phyloP scores from a whole-genome alignment of 2,888 invertebrate genomes.

The Caenorhabditis plicata region DNA sequence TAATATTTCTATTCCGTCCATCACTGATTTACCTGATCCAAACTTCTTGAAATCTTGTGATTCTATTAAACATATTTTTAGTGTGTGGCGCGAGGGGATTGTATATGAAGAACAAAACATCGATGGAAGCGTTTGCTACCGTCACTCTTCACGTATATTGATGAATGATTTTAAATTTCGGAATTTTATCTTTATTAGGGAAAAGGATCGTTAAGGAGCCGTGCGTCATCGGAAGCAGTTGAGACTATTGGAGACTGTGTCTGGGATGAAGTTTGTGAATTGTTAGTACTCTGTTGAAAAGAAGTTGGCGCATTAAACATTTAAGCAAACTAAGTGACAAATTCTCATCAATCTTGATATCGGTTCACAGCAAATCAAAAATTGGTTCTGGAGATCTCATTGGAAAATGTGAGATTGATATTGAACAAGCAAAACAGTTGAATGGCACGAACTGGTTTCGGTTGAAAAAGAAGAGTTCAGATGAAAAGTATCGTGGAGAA shows the following conservation, averaged over 20 bases:
- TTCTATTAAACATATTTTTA: conserved; percentile 23
- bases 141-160: conserved; percentile 35
- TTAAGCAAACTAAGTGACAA: conserved; percentile 53
- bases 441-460: conserved; percentile 40
- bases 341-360: conserved; percentile 39
- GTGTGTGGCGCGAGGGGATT: conserved; percentile 50
- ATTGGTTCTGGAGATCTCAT: conserved; percentile 44
- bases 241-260: conserved; percentile 38
- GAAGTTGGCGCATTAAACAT: conserved; percentile 7
- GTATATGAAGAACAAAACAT: conserved; percentile 48
- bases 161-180: too few species aligned
- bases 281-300: conserved; percentile 37
- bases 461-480: conserved; percentile 43
- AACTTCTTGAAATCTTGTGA: too few species aligned
- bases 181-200: too few species aligned
- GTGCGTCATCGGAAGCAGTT: conserved; percentile 38
- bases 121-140: conserved; percentile 37
- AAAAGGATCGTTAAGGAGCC: conserved; percentile 43
- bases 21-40: too few species aligned
- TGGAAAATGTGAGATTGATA: conserved; percentile 34
- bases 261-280: conserved; percentile 62
- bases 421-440: conserved; percentile 30
- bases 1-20: too few species aligned
- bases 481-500: conserved; percentile 49
- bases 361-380: conserved; percentile 49